Evolutionary conservation across 2,888 invertebrate species (phyloP), one percentile per base, ranked within the genome.

Genomic region (Polyommatus icarus): DNA sequence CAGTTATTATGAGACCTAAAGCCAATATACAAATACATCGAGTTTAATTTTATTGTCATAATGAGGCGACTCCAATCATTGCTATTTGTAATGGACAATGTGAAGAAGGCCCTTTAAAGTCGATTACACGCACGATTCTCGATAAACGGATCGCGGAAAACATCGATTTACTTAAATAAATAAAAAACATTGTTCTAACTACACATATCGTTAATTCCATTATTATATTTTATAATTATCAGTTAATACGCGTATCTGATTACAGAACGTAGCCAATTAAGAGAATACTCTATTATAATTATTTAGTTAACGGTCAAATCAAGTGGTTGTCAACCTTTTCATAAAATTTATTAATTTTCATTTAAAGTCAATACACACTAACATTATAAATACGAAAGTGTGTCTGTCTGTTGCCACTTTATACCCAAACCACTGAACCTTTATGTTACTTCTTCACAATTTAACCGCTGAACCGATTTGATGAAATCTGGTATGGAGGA

Each of bases 251-350:
- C 54, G 29, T 75, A 75, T 54, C 54, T 75, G 75, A 73, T 73
- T 73, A 73, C 73, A 5, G 46, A 73, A 73, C 61, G 61, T 61
- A 24, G 12, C 24, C 46, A 72, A 72, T 72, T 73, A 73, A 73
- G 20, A 24, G 46, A 50, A 73, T 73, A 40, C 46, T 40, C 15
- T 50, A 50, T 75, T 75, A 50, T 20, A 46, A 73, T 46, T 73
- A 24, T 75, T 29, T 24, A 75, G 29, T 8, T 75, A 54, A 75
- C 75, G 75, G 75, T 75, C 75, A 10, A 32, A 29, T 15, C 15
- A 29, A 67, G 32, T 20, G 4, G 29, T 6, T 32, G 29, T 29
- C 5, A 67, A 67, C 29, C 67, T 67, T 67, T 67, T 29, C 15
- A 15, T 67, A 67, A 29, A 29, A 67, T 5, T 24, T 32, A 6